These are phyloP conservation scores for Epizoanthus rinbou DNA, from an alignment of 92 coral and sea anemone genomes.

Conservation along the genomic window DNA sequence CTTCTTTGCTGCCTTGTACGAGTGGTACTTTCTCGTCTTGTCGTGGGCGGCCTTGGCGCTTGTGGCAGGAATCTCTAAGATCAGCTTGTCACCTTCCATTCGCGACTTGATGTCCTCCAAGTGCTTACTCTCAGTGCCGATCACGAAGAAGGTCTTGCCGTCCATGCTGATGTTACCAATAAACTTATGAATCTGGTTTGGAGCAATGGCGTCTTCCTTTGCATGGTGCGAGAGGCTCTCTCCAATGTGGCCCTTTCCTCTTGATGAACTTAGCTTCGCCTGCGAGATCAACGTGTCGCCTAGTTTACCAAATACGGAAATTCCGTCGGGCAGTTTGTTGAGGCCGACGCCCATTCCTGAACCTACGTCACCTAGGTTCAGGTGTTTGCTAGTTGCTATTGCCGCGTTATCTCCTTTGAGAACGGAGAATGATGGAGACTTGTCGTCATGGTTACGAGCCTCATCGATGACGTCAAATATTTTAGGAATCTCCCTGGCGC, in stretches of 20 bases:
- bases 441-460: conserved; percentile 67
- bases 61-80: conserved; percentile 77
- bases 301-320: conserved; percentile 85
- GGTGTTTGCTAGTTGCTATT: conserved; percentile 99
- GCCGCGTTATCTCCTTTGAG: conserved; percentile 69
- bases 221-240: conserved; percentile 38
- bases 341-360: conserved; percentile 96
- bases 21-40: conserved; percentile 25
- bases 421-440: conserved; percentile 50
- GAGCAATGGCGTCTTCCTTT: conserved; percentile 18
- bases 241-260: conserved; percentile 59
- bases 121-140: conserved; percentile 94
- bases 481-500: conserved; percentile 83
- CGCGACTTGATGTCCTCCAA: conserved; percentile 66
- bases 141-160: conserved; percentile 85
- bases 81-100: conserved; percentile 73
- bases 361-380: conserved; percentile 89
- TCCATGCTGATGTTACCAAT: conserved; percentile 95
- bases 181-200: conserved; percentile 70
- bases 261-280: conserved; percentile 48
- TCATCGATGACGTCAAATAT: conserved; percentile 97
- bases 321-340: conserved; percentile 75
- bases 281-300: conserved; percentile 68
- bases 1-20: conserved; percentile 50
- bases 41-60: conserved; percentile 46